Evolutionary conservation across 2,888 invertebrate species (phyloP).

Genomic region (Neuroscelio doddi): DNA sequence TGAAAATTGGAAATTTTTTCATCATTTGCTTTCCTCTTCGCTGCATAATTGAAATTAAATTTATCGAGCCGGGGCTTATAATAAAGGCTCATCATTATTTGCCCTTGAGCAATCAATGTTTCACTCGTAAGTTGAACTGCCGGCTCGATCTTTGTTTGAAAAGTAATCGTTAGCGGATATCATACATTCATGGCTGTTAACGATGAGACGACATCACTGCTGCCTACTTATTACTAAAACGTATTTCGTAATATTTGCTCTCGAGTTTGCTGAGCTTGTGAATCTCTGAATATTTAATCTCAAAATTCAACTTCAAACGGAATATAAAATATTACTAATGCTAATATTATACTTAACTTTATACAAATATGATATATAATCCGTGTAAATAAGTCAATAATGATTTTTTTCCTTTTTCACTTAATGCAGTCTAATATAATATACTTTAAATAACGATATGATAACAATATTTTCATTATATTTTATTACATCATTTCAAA

Average conservation of each 20-base stretch:
- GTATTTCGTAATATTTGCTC: constrained; percentile 28
- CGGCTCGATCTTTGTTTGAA: background rate
- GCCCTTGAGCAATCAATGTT: too few species aligned
- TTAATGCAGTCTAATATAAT: too few species aligned
- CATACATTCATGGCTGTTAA: background rate
- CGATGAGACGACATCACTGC: background rate
- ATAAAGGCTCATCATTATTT: too few species aligned
- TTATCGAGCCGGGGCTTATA: too few species aligned
- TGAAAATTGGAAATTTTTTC: constrained; percentile 13
- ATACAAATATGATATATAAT: background rate
- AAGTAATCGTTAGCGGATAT: background rate
- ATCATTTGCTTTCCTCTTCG: too few species aligned
- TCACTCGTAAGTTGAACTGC: too few species aligned
- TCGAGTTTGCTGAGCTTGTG: constrained; percentile 37
- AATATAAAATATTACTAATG: constrained; percentile 27
- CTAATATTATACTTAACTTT: background rate
- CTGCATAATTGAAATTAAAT: too few species aligned
- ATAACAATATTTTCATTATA: too few species aligned
- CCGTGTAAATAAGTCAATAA: background rate
- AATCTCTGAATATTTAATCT: constrained; percentile 38
- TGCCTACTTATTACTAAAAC: background rate
- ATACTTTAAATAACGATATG: too few species aligned
- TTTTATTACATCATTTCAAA: too few species aligned
- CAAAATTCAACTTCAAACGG: constrained; percentile 27
- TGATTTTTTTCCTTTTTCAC: too few species aligned